Percentiles rank a stretch among this genome's conserved stretches.
Evolutionary conservation across 2,797 vertebrate species (phyloP).

Genomic region (Arrhamphus sclerolepis): DNA sequence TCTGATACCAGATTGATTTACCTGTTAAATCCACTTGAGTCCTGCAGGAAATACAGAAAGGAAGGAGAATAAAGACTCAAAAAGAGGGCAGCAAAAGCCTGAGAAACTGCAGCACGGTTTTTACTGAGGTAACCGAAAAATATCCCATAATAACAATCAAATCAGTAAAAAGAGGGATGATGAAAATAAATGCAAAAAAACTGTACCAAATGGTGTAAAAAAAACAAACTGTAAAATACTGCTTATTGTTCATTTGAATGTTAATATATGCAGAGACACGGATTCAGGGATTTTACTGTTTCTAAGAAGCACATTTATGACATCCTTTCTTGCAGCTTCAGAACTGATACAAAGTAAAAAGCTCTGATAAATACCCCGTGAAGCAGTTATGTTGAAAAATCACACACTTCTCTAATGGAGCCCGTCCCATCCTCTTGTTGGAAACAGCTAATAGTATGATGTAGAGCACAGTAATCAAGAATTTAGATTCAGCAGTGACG

Average conservation of each 20-base stretch:
- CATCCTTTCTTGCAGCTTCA: constrained; percentile 8
- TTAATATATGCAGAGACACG: constrained; percentile 4
- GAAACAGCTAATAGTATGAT: background rate
- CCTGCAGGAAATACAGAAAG: constrained; percentile 40
- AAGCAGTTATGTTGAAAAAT: constrained; percentile 7
- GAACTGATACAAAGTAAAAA: constrained; percentile 5
- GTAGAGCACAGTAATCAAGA: constrained; percentile 3
- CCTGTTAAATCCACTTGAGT: constrained; percentile 49
- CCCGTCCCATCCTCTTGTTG: constrained; percentile 11
- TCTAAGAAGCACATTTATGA: constrained; percentile 6
- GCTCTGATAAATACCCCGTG: background rate
- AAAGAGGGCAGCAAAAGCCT: constrained; percentile 21
- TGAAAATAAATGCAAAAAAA: constrained; percentile 6
- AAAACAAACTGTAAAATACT: constrained; percentile 2
- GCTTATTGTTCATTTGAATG: constrained; percentile 15
- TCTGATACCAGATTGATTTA: constrained; percentile 63
- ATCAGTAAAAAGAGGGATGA: constrained; percentile 3
- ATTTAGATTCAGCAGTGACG: constrained; percentile 4
- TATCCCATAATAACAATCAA: background rate
- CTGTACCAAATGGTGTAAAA: background rate
- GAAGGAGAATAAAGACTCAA: constrained; percentile 20
- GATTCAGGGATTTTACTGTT: constrained; percentile 12
- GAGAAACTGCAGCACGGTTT: constrained; percentile 21
- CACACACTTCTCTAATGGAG: constrained; percentile 8
- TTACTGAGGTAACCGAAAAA: constrained; percentile 9